These are phyloP conservation scores for Tetranychus piercei DNA, from an alignment of 2,888 invertebrate genomes.

Conservation along the genomic window DNA sequence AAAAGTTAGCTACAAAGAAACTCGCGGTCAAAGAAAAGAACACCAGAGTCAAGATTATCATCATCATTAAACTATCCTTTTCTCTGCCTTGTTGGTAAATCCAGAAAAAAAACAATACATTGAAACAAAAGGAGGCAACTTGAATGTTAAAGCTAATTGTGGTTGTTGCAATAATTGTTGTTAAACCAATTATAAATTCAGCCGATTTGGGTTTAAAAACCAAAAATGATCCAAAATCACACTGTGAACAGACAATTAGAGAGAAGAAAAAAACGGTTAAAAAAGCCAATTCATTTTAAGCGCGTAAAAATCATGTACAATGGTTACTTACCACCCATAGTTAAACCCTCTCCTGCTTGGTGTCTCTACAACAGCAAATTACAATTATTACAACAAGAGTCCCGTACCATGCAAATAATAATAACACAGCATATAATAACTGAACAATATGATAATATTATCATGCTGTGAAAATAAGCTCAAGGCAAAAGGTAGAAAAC, in stretches of 20 bases:
- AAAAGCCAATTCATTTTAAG: background rate
- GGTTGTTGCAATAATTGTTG: too few relatives aligned
- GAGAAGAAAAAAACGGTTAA: background rate
- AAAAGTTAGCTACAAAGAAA: too few relatives aligned
- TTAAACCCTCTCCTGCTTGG: background rate
- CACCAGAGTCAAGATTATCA: too few relatives aligned
- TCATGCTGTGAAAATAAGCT: background rate
- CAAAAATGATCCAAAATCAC: background rate
- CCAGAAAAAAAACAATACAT: too few relatives aligned
- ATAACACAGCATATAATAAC: background rate
- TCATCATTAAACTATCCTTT: too few relatives aligned
- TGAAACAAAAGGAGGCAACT: too few relatives aligned
- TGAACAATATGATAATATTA: background rate
- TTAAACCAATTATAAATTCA: background rate
- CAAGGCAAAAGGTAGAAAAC: background rate
- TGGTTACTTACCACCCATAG: background rate
- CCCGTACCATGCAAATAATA: background rate
- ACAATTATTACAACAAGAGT: background rate
- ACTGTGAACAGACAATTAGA: background rate
- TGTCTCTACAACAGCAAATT: too few relatives aligned
- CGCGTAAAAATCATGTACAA: background rate
- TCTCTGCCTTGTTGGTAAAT: too few relatives aligned
- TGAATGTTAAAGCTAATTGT: too few relatives aligned
- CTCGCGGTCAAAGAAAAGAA: too few relatives aligned
- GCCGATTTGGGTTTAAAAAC: background rate